These are phyloP conservation scores for Drosophila algonquin DNA, from an alignment of 2,888 invertebrate genomes.

Conservation along the genomic window DNA sequence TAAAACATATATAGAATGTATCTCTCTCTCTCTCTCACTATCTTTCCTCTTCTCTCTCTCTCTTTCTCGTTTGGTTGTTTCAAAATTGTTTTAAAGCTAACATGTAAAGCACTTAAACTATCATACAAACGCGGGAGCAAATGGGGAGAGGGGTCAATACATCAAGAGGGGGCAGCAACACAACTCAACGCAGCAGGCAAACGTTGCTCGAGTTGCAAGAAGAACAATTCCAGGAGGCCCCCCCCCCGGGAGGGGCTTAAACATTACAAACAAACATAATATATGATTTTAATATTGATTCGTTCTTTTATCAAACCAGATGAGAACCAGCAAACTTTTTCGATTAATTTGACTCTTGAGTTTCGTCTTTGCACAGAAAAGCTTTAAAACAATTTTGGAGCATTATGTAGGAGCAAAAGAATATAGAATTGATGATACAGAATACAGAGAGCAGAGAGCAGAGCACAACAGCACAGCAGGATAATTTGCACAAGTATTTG, in stretches of 20 bases:
- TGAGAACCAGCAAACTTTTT: slow-evolving; percentile 74
- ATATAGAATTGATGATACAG: slow-evolving; percentile 15
- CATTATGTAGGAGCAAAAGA: slow-evolving; percentile 20
- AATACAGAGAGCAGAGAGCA: too few relatives aligned
- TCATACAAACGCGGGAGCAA: neutral
- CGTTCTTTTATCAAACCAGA: slow-evolving; percentile 58
- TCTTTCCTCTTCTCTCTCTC: neutral
- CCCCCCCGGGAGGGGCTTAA: neutral
- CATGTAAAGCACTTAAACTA: slow-evolving; percentile 52
- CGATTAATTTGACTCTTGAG: slow-evolving; percentile 4
- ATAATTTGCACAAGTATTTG: slow-evolving; percentile 16
- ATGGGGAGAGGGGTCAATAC: too few relatives aligned
- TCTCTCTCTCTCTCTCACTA: neutral
- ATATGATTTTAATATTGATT: neutral
- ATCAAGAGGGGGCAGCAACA: neutral
- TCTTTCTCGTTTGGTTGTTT: slow-evolving; percentile 13
- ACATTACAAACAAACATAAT: slow-evolving; percentile 56
- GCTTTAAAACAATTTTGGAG: slow-evolving; percentile 81
- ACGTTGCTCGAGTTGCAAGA: slow-evolving; percentile 39
- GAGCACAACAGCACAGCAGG: slow-evolving; percentile 30
- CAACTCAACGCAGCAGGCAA: slow-evolving; percentile 37
- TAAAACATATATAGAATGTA: slow-evolving; percentile 43
- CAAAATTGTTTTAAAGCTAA: slow-evolving; percentile 75
- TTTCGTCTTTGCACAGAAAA: slow-evolving; percentile 33
- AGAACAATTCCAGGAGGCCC: neutral